Conservation (phyloP, 2,113 vertebrate genomes). For the Thermophis baileyi region DNA sequence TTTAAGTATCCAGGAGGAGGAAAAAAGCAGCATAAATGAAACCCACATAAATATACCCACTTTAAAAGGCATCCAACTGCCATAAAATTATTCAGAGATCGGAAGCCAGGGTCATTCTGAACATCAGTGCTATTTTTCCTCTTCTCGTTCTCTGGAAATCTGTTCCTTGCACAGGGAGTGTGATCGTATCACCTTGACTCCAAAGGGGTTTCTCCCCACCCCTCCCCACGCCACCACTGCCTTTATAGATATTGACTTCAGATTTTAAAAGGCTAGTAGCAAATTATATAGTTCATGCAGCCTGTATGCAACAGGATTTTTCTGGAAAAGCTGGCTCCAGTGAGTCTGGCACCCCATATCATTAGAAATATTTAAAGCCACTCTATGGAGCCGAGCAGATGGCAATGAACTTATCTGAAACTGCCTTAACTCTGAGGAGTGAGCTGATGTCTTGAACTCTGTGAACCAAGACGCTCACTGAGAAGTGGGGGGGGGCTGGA, state of each 20-base stretch:
- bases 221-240: neutral
- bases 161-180: neutral
- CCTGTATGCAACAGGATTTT: constrained; percentile 27
- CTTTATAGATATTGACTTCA: constrained; percentile 32
- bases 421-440: constrained; percentile 20
- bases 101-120: neutral
- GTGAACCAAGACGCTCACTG: neutral
- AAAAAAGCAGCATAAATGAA: neutral
- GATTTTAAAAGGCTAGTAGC: constrained; percentile 25
- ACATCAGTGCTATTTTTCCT: neutral
- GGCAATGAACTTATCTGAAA: constrained; percentile 36
- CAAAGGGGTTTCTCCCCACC: neutral
- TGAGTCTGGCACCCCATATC: constrained; percentile 27
- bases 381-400: constrained; percentile 28
- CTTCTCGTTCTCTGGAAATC: neutral
- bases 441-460: constrained; percentile 5
- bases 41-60: constrained; percentile 17
- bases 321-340: constrained; percentile 35
- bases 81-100: neutral
- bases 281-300: constrained; percentile 29
- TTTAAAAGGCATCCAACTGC: constrained; percentile 8
- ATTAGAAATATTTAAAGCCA: constrained; percentile 37
- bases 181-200: neutral
- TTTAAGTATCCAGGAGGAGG: neutral
- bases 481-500: neutral